Evolutionary conservation across 1,140 invertebrate genomes (phyloP), one percentile per base, ranked within the genome.

Genomic region (Scylla paramamosain): DNA sequence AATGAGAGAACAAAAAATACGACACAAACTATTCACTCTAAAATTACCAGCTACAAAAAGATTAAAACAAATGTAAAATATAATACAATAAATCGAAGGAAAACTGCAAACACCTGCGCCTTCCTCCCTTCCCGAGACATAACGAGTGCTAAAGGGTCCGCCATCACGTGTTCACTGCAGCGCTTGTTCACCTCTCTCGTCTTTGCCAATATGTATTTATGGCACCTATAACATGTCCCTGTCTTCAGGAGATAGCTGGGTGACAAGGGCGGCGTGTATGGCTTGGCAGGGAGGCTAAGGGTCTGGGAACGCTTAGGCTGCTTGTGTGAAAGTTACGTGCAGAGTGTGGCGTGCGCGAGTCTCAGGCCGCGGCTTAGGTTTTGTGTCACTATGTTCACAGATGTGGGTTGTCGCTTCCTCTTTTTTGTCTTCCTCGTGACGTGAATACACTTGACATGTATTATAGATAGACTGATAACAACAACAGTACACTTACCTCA

Each of bases 121-220:
- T 59, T 59, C 20, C 52, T 59, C 52, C 20, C 39, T 39, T 39
- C 39, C 39, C 39, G 52, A 20, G 10, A 59, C 52, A 59, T 7
- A 77, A 7, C 6, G 67, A 20, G 10, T n/a, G 25, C 67, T 77
- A n/a, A 77, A n/a, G n/a, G 20, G 12, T 7, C 67, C 67, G 6
- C 20, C 67, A 77, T n/a, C 67, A 77, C 25, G 25, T 77, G 20
- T n/a, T 77, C 20, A 77, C 67, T 77, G 67, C 67, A 6, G 12
- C 25, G n/a, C 67, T n/a, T 77, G 67, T 77, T 77, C 67, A n/a
- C 67, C 16, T 77, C 67, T 25, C 16, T n/a, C 67, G 67, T 77
- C 67, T 77, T 77, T 77, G 16, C 67, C 67, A 77, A 77, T 77
- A 77, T 77, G n/a, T 77, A 77, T 77, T 77, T 77, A 77, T 77